Evolutionary conservation across 2,888 invertebrate species (phyloP).

Genomic region (Gordius sp.): DNA sequence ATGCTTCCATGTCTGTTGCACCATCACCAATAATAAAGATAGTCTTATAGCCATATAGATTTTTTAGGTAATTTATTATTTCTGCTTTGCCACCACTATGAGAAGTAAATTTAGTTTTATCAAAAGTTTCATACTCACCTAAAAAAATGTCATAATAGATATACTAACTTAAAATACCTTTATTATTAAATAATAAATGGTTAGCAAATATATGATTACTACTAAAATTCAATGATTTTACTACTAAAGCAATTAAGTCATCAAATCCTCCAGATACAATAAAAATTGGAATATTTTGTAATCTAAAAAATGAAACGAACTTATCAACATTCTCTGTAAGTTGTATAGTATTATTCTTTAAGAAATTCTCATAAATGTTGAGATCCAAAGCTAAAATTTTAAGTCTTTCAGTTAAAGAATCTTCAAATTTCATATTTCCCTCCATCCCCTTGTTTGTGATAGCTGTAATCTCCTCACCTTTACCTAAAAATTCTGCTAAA

Average conservation of each 20-base stretch:
- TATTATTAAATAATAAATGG: constrained; percentile 1
- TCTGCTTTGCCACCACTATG: constrained; percentile 7
- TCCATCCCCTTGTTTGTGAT: not conserved
- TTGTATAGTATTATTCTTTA: not conserved
- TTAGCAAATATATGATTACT: not conserved
- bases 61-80: not conserved
- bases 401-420: not conserved
- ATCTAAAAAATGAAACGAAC: not conserved
- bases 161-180: not conserved
- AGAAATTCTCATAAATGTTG: not conserved
- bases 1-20: constrained; percentile 11
- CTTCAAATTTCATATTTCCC: not conserved
- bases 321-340: not conserved
- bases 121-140: constrained; percentile 13
- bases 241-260: not conserved
- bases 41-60: not conserved
- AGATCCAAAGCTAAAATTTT: not conserved
- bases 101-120: constrained; percentile 2
- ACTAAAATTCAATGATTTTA: not conserved
- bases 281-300: not conserved
- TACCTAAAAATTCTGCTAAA: constrained; percentile 9
- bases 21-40: constrained; percentile 15
- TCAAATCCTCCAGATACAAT: constrained; percentile 7
- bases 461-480: not conserved
- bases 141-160: not conserved